Percentiles rank a stretch among this genome's conserved stretches.
phyloP scores from a whole-genome alignment of 1,140 invertebrate species.

The Eciton burchellii region DNA sequence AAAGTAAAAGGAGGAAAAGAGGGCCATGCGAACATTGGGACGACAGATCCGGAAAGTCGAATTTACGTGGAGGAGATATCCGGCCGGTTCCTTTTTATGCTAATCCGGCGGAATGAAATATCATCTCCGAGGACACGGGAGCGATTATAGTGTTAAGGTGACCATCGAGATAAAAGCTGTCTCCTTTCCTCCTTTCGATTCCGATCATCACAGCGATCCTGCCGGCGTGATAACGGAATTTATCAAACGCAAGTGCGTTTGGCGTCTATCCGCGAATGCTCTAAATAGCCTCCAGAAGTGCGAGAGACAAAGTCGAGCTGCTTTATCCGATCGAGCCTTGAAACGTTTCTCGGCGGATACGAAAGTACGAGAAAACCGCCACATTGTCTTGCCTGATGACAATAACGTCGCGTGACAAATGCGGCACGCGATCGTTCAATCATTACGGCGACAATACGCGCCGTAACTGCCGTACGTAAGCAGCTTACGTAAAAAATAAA shows the following conservation, averaged over 20 bases:
- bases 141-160: conserved; percentile 19
- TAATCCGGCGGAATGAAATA: conserved; percentile 15
- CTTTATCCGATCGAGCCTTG: neutral
- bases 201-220: too few relatives aligned
- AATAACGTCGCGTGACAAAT: conserved; percentile 1
- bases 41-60: conserved; percentile 10
- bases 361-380: neutral
- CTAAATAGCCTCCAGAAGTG: too few relatives aligned
- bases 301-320: conserved; percentile 5
- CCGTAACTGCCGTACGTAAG: neutral
- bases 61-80: conserved; percentile 35
- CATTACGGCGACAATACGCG: neutral
- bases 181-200: conserved; percentile 8
- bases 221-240: too few relatives aligned
- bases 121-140: neutral
- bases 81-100: conserved; percentile 7
- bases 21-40: neutral
- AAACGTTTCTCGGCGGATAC: neutral
- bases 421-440: neutral
- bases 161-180: neutral
- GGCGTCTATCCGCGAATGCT: too few relatives aligned
- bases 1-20: neutral
- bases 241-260: too few relatives aligned
- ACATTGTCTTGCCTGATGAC: neutral
- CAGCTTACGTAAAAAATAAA: conserved; percentile 39